These are phyloP conservation scores for Paraplagusia blochii DNA, from an alignment of 2,113 vertebrate genomes.

Conservation along the genomic window DNA sequence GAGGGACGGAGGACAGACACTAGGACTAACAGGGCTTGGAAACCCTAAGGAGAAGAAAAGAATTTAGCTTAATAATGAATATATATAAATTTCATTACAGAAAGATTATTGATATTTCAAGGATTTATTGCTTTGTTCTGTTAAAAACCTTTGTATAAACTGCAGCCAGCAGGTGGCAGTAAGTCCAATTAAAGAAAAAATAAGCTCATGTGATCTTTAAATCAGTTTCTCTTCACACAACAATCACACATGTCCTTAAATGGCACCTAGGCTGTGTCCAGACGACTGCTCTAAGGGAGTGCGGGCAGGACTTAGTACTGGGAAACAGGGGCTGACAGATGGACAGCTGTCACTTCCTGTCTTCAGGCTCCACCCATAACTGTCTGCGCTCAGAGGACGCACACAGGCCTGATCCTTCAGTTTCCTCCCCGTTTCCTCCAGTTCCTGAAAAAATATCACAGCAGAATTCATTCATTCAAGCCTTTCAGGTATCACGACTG, in stretches of 20 bases:
- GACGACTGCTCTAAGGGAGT: constrained; percentile 58
- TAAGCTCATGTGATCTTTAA: too few relatives aligned
- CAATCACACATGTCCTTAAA: too few relatives aligned
- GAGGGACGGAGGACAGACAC: constrained; percentile 61
- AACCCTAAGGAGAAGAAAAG: constrained; percentile 44
- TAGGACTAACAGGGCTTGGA: constrained; percentile 67
- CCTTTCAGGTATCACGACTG: too few relatives aligned
- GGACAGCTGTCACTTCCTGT: constrained; percentile 66
- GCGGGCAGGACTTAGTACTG: constrained; percentile 69
- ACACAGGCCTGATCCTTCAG: constrained; percentile 72
- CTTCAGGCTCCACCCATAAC: constrained; percentile 72
- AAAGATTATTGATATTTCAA: too few relatives aligned
- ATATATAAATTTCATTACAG: too few relatives aligned
- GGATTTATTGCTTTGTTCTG: too few relatives aligned
- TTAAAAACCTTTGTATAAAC: too few relatives aligned
- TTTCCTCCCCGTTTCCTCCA: constrained; percentile 82
- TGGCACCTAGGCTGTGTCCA: constrained; percentile 63
- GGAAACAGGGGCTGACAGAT: constrained; percentile 69
- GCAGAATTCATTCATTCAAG: neutral
- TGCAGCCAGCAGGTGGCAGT: too few relatives aligned
- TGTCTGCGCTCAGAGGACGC: constrained; percentile 44
- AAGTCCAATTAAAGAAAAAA: too few relatives aligned
- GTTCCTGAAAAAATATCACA: constrained; percentile 73
- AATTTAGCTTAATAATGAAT: neutral
- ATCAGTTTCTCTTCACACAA: too few relatives aligned